Evolutionary conservation across 2,888 invertebrate species (phyloP), one percentile per base, ranked within the genome.

Genomic region (Stenodera caucasica): DNA sequence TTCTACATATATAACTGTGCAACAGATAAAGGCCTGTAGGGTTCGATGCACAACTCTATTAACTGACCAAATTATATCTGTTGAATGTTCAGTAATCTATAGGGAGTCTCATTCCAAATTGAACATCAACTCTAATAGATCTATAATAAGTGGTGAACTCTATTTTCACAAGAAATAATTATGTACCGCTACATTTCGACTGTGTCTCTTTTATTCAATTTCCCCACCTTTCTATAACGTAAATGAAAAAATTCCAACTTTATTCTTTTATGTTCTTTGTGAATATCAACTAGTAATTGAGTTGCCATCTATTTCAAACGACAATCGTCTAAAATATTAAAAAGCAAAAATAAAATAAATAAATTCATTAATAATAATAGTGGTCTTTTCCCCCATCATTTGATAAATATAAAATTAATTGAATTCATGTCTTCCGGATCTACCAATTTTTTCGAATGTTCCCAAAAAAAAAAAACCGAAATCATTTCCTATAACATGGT

Each of bases 21-120:
- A 52, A 52, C 52, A 52, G 52, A 52, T 52, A 52, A 52, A 0
- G 4, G 37, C 2, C 23, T 45, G 23, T 45, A 45, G 45, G 45
- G 45, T 45, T 45, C 45, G 45, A 45, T 45, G 45, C 21, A 45
- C 45, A 45, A 45, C 11, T 45, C 45, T 45, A 45, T 45, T 45
- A 45, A 45, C 45, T 45, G 21, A 45, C 45, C 45, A 21, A 45
- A 45, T 23, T 45, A 45, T 45, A 45, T 21, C 45, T 45, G 45
- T 45, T 45, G 45, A 45, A 45, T 45, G 45, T 12, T 45, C 23
- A 12, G 23, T 21, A 45, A n/a, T 23, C 45, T 23, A 45, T 6
- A n/a, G 45, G 45, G 45, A 23, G 11, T 23, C 21, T 45, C 45
- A 45, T 45, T 45, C 23, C 45, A 12, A 45, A 45, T 23, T 45